phyloP scores from a whole-genome alignment of 2,888 invertebrate species.

The Rhamnusium bicolor region DNA sequence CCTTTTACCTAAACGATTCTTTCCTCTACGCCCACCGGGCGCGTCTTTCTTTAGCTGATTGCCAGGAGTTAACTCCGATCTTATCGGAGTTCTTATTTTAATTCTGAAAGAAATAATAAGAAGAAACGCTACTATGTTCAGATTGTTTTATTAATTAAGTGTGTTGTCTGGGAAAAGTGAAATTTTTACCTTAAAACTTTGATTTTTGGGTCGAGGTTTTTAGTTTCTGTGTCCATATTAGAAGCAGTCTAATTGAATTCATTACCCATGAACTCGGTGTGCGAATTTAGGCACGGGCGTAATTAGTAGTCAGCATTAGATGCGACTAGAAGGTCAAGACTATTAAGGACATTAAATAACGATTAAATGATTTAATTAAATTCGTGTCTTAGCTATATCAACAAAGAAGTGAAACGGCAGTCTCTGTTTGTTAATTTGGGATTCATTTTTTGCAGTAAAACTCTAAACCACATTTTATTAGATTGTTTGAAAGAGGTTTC shows the following conservation, averaged over 20 bases:
- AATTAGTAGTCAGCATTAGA: slow-evolving; percentile 21
- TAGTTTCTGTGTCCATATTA: slow-evolving; percentile 21
- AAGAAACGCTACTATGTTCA: background rate
- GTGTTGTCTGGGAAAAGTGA: slow-evolving; percentile 11
- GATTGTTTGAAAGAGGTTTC: too few species aligned
- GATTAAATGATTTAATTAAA: background rate
- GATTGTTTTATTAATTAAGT: slow-evolving; percentile 13
- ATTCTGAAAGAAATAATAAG: slow-evolving; percentile 6
- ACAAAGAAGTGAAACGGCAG: background rate
- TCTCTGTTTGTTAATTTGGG: background rate
- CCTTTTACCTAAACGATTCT: slow-evolving; percentile 32
- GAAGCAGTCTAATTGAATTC: slow-evolving; percentile 23
- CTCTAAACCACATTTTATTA: background rate
- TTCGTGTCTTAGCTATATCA: background rate
- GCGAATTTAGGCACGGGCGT: slow-evolving; percentile 19
- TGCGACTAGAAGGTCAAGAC: slow-evolving; percentile 12
- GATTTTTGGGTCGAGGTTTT: slow-evolving; percentile 31
- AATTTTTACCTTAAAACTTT: slow-evolving; percentile 25
- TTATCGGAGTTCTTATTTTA: slow-evolving; percentile 26
- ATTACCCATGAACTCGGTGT: slow-evolving; percentile 7
- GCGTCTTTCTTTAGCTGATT: slow-evolving; percentile 33
- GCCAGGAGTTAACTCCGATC: slow-evolving; percentile 19
- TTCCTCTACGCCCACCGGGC: slow-evolving; percentile 33
- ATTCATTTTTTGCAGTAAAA: background rate
- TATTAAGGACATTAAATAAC: background rate